Percentiles rank a stretch among this genome's conserved stretches.
Evolutionary conservation across 2,888 invertebrate genomes (phyloP).

Genomic region (Tridacna crocea): DNA sequence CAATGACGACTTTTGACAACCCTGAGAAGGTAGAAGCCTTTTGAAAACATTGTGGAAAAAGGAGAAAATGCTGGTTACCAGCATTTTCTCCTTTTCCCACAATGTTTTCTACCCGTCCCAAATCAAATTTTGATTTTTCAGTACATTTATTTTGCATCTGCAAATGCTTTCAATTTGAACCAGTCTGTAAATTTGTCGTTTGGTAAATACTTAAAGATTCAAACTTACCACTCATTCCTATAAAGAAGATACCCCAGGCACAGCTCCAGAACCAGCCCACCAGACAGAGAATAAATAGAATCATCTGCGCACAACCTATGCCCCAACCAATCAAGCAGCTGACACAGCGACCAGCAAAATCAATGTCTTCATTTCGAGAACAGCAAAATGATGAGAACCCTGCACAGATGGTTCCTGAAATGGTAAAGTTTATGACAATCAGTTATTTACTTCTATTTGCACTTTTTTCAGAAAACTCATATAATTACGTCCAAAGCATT

Average conservation of each 20-base stretch:
- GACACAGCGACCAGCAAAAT: conserved; percentile 22
- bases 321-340: conserved; percentile 58
- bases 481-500: too few species aligned
- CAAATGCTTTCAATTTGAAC: too few species aligned
- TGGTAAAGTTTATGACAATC: neutral
- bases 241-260: conserved; percentile 69
- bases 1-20: too few species aligned
- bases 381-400: conserved; percentile 57
- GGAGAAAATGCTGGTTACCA: neutral
- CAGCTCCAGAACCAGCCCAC: conserved; percentile 73
- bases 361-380: conserved; percentile 60
- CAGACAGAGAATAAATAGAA: conserved; percentile 55
- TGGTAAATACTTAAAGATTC: too few species aligned
- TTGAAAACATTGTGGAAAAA: neutral
- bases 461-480: too few species aligned
- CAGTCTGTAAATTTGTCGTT: too few species aligned
- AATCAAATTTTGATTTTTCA: too few species aligned
- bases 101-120: too few species aligned
- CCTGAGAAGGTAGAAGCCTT: too few species aligned
- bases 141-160: too few species aligned
- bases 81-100: neutral
- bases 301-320: conserved; percentile 64
- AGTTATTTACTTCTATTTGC: too few species aligned
- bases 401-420: conserved; percentile 56
- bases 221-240: conserved; percentile 63